A percentile compares a stretch with the other conserved stretches of the same genome.
These are phyloP conservation scores for Leptinotarsa texana DNA, from an alignment of 1,140 invertebrate species.

Conservation along the genomic window DNA sequence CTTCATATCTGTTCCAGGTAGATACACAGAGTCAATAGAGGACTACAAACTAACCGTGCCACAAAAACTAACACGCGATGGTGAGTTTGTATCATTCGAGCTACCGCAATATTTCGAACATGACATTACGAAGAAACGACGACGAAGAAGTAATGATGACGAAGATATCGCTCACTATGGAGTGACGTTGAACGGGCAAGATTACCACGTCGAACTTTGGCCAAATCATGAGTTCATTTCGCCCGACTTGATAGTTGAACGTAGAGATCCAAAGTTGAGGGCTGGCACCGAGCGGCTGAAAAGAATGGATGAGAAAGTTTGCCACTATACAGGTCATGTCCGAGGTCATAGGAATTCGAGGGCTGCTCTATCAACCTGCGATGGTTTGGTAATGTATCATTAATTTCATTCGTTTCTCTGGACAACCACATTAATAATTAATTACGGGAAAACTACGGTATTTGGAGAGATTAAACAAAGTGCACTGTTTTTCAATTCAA, in stretches of 20 bases:
- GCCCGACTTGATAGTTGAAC: constrained; percentile 63
- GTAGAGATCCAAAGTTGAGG: constrained; percentile 45
- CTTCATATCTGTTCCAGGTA: constrained; percentile 47
- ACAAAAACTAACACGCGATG: constrained; percentile 55
- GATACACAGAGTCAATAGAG: constrained; percentile 56
- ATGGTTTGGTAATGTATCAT: constrained; percentile 62
- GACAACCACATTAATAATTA: too few relatives aligned
- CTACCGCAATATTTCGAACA: constrained; percentile 58
- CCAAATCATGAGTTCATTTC: constrained; percentile 63
- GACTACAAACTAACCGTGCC: constrained; percentile 60
- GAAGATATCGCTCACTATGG: constrained; percentile 59
- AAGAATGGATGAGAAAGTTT: constrained; percentile 52
- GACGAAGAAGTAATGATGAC: constrained; percentile 36
- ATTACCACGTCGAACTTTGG: constrained; percentile 59
- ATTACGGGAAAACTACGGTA: too few relatives aligned
- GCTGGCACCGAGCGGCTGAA: constrained; percentile 37
- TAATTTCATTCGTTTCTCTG: neutral
- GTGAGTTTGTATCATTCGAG: constrained; percentile 57
- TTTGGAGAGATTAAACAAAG: too few relatives aligned
- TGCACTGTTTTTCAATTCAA: too few relatives aligned
- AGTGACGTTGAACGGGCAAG: constrained; percentile 55
- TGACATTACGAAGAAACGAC: constrained; percentile 44
- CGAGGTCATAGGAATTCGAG: constrained; percentile 57
- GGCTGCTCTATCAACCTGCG: constrained; percentile 64
- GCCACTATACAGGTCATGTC: constrained; percentile 63